Percentiles rank a stretch among this genome's conserved stretches.
Conservation (phyloP, 2,113 vertebrate genomes). For the Puffinus mauretanicus region DNA sequence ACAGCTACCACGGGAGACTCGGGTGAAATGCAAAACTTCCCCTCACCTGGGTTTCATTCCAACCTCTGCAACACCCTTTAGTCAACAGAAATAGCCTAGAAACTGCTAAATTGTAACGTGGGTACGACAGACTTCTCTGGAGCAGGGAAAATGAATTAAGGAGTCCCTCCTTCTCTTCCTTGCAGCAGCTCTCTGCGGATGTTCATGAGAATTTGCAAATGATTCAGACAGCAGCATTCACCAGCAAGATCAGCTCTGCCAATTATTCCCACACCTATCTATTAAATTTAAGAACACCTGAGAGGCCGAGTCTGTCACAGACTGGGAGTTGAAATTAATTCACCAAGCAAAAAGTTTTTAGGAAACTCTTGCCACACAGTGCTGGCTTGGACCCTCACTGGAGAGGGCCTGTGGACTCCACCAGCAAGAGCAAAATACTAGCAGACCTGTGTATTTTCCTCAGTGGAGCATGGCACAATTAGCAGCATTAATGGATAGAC, state of each 20-base stretch:
- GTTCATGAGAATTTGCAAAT: neutral
- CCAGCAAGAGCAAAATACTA: neutral
- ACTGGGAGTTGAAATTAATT: neutral
- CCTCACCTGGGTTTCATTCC: neutral
- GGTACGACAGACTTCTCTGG: neutral
- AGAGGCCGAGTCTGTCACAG: neutral
- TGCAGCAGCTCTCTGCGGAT: neutral
- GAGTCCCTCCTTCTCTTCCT: neutral
- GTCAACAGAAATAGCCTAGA: neutral
- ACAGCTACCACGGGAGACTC: fast-evolving
- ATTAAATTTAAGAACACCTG: conserved; percentile 7
- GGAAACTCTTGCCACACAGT: neutral
- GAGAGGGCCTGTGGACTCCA: neutral
- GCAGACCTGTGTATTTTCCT: neutral
- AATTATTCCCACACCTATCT: neutral
- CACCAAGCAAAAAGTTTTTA: neutral
- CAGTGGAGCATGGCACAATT: neutral
- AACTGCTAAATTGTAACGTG: neutral
- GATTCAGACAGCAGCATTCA: neutral
- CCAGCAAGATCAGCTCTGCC: neutral
- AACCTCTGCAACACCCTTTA: neutral
- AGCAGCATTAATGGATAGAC: conserved; percentile 18
- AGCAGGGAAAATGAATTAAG: conserved; percentile 8
- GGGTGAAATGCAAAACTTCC: neutral
- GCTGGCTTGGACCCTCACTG: neutral